Conservation (phyloP, 2,797 vertebrate genomes). For the Argentina silus region DNA sequence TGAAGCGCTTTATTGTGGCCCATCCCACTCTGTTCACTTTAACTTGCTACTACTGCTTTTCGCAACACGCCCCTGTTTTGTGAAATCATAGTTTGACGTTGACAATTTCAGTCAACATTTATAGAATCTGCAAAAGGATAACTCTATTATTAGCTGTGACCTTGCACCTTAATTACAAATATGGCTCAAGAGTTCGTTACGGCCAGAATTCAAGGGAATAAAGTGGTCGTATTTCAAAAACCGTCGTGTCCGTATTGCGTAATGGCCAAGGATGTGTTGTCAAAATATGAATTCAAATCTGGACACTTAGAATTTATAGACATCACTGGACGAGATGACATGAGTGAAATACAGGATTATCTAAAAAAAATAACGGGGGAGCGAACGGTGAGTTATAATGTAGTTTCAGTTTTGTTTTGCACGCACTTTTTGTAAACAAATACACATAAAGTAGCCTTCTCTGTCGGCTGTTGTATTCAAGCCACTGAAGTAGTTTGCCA, state of each 20-base stretch:
- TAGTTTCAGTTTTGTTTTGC: too few relatives aligned
- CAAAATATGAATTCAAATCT: constrained; percentile 47
- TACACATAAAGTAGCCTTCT: too few relatives aligned
- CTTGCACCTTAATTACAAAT: background rate
- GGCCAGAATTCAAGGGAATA: constrained; percentile 51
- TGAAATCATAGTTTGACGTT: background rate
- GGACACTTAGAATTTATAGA: constrained; percentile 64
- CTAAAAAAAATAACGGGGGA: constrained; percentile 63
- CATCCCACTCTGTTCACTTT: too few relatives aligned
- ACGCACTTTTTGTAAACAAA: too few relatives aligned
- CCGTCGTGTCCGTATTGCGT: constrained; percentile 61
- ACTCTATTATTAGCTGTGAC: background rate
- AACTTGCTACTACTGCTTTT: too few relatives aligned
- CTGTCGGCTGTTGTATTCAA: too few relatives aligned
- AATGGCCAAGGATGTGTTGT: constrained; percentile 46
- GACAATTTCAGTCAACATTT: background rate
- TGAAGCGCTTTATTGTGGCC: too few relatives aligned
- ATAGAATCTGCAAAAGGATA: background rate
- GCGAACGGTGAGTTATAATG: background rate
- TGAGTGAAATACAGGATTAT: constrained; percentile 63
- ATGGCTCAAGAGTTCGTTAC: constrained; percentile 70
- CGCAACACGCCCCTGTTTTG: background rate
- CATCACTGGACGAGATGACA: constrained; percentile 42
- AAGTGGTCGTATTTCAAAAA: constrained; percentile 73
- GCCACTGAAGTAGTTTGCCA: too few relatives aligned